These are phyloP conservation scores for Porites cylindrica DNA, from an alignment of 92 coral and sea anemone genomes.

Conservation along the genomic window DNA sequence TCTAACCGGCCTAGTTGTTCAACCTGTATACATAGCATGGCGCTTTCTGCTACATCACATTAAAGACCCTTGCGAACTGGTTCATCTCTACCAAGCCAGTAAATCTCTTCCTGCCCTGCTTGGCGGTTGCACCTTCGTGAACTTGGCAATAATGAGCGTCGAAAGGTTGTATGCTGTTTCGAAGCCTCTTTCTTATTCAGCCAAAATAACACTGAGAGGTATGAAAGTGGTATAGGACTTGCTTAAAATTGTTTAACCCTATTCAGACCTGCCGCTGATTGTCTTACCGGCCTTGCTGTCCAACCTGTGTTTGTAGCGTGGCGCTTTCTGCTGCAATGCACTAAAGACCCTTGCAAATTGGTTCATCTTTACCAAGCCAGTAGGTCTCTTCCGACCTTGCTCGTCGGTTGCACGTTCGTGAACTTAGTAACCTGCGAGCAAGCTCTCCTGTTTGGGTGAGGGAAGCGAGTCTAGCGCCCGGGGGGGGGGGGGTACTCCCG, in stretches of 20 bases:
- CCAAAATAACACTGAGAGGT: conserved; percentile 6
- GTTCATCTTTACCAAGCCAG: no score
- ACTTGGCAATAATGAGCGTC: conserved; percentile 12
- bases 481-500: no score
- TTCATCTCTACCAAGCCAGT: neutral
- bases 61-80: no score
- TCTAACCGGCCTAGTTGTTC: conserved; percentile 45
- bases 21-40: conserved; percentile 33
- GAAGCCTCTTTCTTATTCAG: conserved; percentile 7
- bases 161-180: conserved; percentile 21
- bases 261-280: no score
- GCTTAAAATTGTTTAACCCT: no score
- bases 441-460: no score
- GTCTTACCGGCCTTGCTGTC: conserved; percentile 39
- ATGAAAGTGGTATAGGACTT: neutral
- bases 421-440: neutral
- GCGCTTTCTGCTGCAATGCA: no score
- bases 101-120: neutral
- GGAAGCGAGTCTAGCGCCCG: no score
- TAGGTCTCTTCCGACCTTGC: neutral
- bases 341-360: no score
- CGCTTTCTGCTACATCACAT: no score
- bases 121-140: conserved; percentile 25
- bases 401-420: conserved; percentile 21
- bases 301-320: conserved; percentile 39